Evolutionary conservation across 2,888 invertebrate species (phyloP).

Genomic region (Clanis bilineata): DNA sequence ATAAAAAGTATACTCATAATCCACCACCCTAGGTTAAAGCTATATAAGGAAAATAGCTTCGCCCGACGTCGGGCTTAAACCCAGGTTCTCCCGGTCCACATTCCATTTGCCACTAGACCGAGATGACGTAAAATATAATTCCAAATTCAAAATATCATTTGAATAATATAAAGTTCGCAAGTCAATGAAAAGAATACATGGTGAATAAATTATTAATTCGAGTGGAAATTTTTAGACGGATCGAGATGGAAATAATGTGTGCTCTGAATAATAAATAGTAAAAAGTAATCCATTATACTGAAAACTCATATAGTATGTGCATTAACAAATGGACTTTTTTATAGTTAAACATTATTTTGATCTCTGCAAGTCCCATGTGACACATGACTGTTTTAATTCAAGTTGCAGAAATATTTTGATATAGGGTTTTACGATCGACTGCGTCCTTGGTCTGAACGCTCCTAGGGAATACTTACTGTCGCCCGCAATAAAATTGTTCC

Average conservation of each 20-base stretch:
- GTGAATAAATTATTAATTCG: not conserved
- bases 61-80: no score
- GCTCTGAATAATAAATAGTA: not conserved
- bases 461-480: not conserved
- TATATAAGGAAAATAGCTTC: no score
- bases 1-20: no score
- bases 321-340: not conserved
- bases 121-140: no score
- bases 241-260: not conserved
- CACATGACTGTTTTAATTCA: not conserved
- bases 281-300: constrained; percentile 5
- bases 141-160: not conserved
- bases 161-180: not conserved
- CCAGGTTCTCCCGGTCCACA: no score
- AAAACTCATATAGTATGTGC: not conserved
- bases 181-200: not conserved
- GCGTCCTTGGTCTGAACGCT: not conserved
- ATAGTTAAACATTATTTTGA: not conserved
- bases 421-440: not conserved
- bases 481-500: not conserved
- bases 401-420: not conserved
- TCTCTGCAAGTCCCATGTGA: not conserved
- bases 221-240: not conserved
- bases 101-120: no score
- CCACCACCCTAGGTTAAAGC: no score